Evolutionary conservation across 1,140 invertebrate genomes (phyloP).

Genomic region (Campoletis sonorensis): DNA sequence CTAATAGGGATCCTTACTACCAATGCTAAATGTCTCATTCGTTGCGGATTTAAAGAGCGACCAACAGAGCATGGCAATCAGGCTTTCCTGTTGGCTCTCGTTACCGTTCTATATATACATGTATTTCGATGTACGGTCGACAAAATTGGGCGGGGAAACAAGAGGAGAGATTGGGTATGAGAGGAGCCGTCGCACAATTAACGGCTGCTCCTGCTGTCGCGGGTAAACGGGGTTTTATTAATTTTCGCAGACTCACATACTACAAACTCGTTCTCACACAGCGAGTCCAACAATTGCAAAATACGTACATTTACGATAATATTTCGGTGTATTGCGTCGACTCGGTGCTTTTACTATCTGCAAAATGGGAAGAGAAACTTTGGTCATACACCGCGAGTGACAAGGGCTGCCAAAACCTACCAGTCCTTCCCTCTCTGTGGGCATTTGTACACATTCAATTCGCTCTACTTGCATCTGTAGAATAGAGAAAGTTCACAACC

Average conservation of each 20-base stretch:
- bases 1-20: neutral
- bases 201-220: conserved; percentile 5
- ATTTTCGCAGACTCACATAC: neutral
- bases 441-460: neutral
- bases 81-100: neutral
- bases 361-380: neutral
- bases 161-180: neutral
- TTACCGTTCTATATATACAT: neutral
- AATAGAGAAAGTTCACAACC: too few relatives aligned
- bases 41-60: neutral
- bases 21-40: neutral
- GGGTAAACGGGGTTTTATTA: neutral
- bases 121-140: neutral
- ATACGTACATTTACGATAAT: neutral
- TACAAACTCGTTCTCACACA: neutral
- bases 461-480: neutral
- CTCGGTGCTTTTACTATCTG: neutral
- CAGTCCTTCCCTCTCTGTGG: neutral
- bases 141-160: neutral
- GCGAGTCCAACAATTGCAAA: neutral
- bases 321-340: neutral
- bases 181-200: neutral
- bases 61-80: neutral
- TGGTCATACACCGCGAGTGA: neutral
- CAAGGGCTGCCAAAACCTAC: neutral